phyloP scores from a whole-genome alignment of 2,113 vertebrate genomes.

The cattle (Bos taurus) region ARS-UCD2.0 NC_037346.1:53881501-53882000 shows the following conservation, averaged over 20 bases:
- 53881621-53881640: not conserved
- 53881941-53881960: not conserved
- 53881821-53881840: fast-evolving
- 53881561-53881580: fast-evolving
- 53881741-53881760: not conserved
- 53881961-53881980: not conserved
- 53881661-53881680: not conserved
- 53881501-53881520: not conserved
- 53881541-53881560: not conserved
- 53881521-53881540: not conserved
- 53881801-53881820: fast-evolving
- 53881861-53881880: not conserved
- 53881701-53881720: fast-evolving
- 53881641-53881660: not conserved
- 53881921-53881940: not conserved
- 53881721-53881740: not conserved
- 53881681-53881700: fast-evolving
- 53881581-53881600: no score
- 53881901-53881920: not conserved
- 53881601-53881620: not conserved
- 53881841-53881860: not conserved
- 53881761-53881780: not conserved
- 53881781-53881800: fast-evolving
- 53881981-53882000: not conserved
- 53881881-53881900: not conserved